A percentile compares a stretch with the other conserved stretches of the same genome.
These are phyloP conservation scores for Spatula versicolor DNA, from an alignment of 2,797 vertebrate genomes.

Conservation along the genomic window DNA sequence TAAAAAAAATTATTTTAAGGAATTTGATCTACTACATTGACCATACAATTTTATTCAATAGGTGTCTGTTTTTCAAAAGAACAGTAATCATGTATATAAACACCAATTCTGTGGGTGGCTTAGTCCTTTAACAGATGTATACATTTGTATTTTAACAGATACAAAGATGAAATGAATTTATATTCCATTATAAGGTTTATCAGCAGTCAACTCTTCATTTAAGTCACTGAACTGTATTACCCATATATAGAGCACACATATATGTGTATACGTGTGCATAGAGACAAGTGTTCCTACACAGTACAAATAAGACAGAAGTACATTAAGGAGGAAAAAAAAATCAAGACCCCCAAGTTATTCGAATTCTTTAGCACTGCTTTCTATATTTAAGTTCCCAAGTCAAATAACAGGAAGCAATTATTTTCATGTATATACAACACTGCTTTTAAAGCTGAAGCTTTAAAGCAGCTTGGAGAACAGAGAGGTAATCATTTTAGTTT, in stretches of 20 bases:
- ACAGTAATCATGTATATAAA: not conserved
- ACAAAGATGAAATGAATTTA: not conserved
- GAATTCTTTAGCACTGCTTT: not conserved
- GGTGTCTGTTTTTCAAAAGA: not conserved
- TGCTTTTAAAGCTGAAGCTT: not conserved
- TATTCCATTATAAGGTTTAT: not conserved
- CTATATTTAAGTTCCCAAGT: not conserved
- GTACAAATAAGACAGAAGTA: not conserved
- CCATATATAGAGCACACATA: not conserved
- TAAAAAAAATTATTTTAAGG: not conserved
- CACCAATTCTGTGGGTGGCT: not conserved
- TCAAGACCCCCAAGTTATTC: not conserved
- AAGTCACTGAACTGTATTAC: not conserved
- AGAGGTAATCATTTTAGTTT: not conserved
- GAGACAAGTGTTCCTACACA: not conserved
- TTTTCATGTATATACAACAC: accelerated
- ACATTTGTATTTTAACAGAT: not conserved
- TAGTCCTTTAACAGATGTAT: not conserved
- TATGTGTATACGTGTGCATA: no score
- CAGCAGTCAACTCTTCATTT: not conserved
- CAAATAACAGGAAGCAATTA: not conserved
- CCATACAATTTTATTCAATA: not conserved
- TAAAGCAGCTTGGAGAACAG: not conserved
- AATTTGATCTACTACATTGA: not conserved
- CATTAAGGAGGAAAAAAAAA: not conserved